These are phyloP conservation scores for Ephestia elutella DNA, from an alignment of 1,140 invertebrate species.

Conservation along the genomic window DNA sequence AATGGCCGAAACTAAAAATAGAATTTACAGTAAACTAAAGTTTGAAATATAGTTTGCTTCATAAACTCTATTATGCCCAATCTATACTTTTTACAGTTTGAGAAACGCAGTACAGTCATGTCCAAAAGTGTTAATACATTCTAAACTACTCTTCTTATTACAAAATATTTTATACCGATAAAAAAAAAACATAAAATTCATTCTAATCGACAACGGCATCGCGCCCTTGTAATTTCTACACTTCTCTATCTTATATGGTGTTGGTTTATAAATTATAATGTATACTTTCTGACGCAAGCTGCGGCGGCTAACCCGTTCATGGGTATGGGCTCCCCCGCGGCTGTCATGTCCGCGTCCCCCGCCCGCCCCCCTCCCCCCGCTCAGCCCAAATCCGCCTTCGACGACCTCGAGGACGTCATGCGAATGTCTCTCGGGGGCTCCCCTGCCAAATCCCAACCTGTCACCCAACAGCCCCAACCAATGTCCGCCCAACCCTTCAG, in stretches of 20 bases:
- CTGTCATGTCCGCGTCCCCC: constrained; percentile 66
- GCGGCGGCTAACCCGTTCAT: constrained; percentile 76
- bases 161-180: no score
- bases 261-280: constrained; percentile 14
- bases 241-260: constrained; percentile 11
- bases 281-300: constrained; percentile 77
- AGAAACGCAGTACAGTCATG: neutral
- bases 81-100: no score
- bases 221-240: neutral
- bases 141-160: no score
- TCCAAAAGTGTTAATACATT: neutral
- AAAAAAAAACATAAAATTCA: neutral
- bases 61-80: no score
- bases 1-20: no score
- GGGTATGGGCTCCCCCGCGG: constrained; percentile 74
- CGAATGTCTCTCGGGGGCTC: constrained; percentile 79
- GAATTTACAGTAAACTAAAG: no score
- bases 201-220: neutral
- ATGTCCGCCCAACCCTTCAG: constrained; percentile 54
- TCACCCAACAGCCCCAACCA: constrained; percentile 65
- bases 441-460: constrained; percentile 72
- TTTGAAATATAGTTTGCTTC: no score
- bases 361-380: constrained; percentile 63
- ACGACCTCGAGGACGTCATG: constrained; percentile 82
- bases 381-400: constrained; percentile 78